Evolutionary conservation across 2,888 invertebrate genomes (phyloP), one percentile per base, ranked within the genome.

Genomic region (Phengaris arion): DNA sequence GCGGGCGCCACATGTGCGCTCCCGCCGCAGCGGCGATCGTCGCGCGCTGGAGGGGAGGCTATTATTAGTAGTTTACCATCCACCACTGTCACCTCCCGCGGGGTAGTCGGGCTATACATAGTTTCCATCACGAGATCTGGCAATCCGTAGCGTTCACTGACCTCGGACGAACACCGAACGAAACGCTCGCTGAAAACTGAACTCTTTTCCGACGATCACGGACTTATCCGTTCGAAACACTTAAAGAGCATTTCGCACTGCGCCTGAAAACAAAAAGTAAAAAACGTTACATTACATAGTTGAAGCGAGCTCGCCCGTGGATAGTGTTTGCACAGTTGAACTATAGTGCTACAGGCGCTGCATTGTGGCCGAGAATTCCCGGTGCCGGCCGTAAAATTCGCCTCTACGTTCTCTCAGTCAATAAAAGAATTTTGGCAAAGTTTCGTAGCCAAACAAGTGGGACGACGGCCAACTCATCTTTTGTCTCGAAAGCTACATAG

Each of bases 41-140:
- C 88, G 88, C 87, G 84, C 90, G 86, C 91, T 92, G 92, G 93
- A 91, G 92, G 93, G 92, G 93, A 91, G 91, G 86, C 92, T 93
- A 93, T 92, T 92, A 93, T 92, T 93, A 92, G 92, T 92, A 83
- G 85, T 83, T 87, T 89, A 90, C 90, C 92, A 92, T 92, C 92
- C 89, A 93, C 93, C 92, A 92, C 92, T 92, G 93, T 92, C 93
- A 92, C 93, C 93, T 93, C 93, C 93, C 92, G 93, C 92, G 85
- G 92, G 92, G 92, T 91, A 90, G 90, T 88, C 86, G 83, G 83
- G 87, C 92, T 93, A 93, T 90, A 92, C 93, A 92, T 92, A 92
- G 93, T 88, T 87, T 85, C 85, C 86, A 89, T 90, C 91, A 86
- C 86, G 85, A 87, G 90, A 87, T 91, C 92, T 92, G 90, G 90